Percentiles rank a stretch among this genome's conserved stretches.
Conservation (phyloP, 1,140 invertebrate species). For the Aphis gossypii region DNA sequence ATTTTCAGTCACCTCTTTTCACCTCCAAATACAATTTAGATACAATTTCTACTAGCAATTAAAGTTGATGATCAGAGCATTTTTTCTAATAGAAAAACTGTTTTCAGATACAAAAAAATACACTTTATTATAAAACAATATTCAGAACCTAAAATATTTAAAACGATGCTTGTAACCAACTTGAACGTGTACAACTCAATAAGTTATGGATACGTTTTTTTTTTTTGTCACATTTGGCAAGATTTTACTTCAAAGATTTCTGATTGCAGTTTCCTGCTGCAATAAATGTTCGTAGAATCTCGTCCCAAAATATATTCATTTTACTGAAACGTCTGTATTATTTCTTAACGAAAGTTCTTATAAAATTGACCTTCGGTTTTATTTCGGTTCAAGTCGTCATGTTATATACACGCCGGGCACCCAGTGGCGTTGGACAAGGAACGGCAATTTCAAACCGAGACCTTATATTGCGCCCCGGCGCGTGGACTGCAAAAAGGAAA, state of each 20-base stretch:
- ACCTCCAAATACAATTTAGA: too few species aligned
- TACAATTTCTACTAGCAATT: too few species aligned
- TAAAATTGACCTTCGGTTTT: not conserved
- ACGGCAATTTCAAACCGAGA: constrained; percentile 22
- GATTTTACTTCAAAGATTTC: not conserved
- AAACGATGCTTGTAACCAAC: not conserved
- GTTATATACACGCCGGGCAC: not conserved
- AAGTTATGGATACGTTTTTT: not conserved
- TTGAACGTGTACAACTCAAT: not conserved
- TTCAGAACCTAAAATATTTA: not conserved
- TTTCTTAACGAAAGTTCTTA: constrained; percentile 34
- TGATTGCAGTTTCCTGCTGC: not conserved
- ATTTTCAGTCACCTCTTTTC: too few species aligned
- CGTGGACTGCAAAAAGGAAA: constrained; percentile 37
- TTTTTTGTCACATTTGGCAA: not conserved
- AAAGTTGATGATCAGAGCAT: too few species aligned
- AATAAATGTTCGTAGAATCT: not conserved
- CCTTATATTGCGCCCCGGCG: constrained; percentile 32
- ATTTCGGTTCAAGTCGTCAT: constrained; percentile 28
- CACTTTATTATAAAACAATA: too few species aligned
- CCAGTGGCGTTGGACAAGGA: constrained; percentile 38
- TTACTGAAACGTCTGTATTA: not conserved
- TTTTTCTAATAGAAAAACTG: not conserved
- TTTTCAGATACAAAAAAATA: too few species aligned
- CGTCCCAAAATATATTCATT: not conserved